Evolutionary conservation across 2,797 vertebrate genomes (phyloP).

Genomic region (Nyctibius grandis): DNA sequence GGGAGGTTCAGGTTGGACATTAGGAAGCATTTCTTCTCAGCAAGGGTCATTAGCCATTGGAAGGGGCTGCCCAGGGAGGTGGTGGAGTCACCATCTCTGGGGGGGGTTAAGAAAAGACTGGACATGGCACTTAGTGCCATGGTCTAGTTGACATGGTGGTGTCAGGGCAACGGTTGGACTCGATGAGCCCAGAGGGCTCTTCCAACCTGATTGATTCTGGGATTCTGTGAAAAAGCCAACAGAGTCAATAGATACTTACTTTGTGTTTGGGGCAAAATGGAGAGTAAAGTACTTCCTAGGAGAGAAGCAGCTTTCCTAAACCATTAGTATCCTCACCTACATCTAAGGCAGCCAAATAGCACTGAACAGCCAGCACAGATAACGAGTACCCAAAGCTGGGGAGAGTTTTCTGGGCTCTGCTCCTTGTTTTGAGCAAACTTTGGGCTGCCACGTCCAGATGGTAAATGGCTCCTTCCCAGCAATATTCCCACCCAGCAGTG

Average conservation of each 20-base stretch:
- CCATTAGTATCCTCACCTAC: background rate
- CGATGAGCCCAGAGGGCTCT: too few relatives aligned
- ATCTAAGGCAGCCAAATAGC: background rate
- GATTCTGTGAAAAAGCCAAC: background rate
- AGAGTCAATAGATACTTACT: background rate
- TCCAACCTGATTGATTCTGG: too few relatives aligned
- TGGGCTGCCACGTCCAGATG: background rate
- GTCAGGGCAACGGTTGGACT: too few relatives aligned
- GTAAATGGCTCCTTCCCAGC: background rate
- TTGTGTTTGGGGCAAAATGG: background rate
- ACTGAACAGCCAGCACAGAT: background rate
- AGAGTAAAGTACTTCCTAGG: background rate
- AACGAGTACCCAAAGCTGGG: fast-evolving
- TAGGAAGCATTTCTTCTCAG: too few relatives aligned
- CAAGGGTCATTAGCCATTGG: too few relatives aligned
- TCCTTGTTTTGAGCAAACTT: background rate
- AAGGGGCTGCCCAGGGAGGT: too few relatives aligned
- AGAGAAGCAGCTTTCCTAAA: background rate
- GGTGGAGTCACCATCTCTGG: too few relatives aligned
- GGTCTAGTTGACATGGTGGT: too few relatives aligned
- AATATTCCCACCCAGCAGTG: background rate
- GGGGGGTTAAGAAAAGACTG: too few relatives aligned
- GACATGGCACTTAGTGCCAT: too few relatives aligned
- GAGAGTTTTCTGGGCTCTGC: background rate
- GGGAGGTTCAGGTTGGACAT: too few relatives aligned